Evolutionary conservation across 2,113 vertebrate species (phyloP), one percentile per base, ranked within the genome.

Genomic region (human): DNA sequence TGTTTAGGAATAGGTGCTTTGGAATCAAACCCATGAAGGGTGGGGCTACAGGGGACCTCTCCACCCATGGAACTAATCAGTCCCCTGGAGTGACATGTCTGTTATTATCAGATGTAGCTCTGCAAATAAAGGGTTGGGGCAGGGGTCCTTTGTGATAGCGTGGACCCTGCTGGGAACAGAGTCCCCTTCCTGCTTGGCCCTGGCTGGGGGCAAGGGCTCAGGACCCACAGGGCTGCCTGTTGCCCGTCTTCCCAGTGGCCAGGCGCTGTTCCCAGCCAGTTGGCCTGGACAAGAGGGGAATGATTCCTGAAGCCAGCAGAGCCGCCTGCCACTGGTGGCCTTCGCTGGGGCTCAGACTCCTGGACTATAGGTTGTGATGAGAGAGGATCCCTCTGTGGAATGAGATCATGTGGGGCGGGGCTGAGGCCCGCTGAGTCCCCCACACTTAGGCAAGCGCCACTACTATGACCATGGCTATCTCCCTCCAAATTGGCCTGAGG

Each of bases 371-470:
- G 6, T 45, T 0, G 45, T 32, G 64, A 23, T 1, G 12, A 16
- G 1, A 10, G 30, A 32, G 25, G 48, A 25, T n/a, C 48, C 25
- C 27, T 43, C 4, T 3, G 8, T 35, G 30, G 16, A 32, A 18
- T 13, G n/a, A 45, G 13, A 12, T 6, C 38, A 43, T 3, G 3
- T 6, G 5, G 35, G 9, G 20, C 2, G 38, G 6, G 12, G 50
- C 38, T 16, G 40, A 48, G 27, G 0, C 30, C 73, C 4, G 0
- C 0, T 8, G 5, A 7, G 75, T 13, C 76, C 80, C 61, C 20
- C 17, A 13, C 14, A 4, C 32, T 22, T 9, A 6, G 5, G 5
- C 8, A 40, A 38, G 2, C 1, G 0, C 16, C 43, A 3, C 1
- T 2, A 8, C 80, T 38, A 16, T 20, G 10, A 3, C 4, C 0